Percentiles rank a stretch among this genome's conserved stretches.
These are phyloP conservation scores for Amphiduros pacificus DNA, from an alignment of 2,888 invertebrate species.

Conservation along the genomic window DNA sequence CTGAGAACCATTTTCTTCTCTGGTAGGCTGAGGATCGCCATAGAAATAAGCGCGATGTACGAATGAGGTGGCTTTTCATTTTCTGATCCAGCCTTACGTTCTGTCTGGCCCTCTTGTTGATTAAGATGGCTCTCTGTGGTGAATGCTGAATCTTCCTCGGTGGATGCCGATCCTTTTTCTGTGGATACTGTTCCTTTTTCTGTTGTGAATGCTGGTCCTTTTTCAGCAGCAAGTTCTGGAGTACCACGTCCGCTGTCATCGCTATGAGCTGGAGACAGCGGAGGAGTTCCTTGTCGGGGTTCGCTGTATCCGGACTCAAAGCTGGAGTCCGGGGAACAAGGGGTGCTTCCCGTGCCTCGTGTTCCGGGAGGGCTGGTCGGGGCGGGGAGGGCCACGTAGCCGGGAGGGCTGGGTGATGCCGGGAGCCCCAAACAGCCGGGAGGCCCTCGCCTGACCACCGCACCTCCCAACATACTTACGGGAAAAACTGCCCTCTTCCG, in stretches of 20 bases:
- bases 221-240: neutral
- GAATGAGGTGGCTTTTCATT: slow-evolving; percentile 53
- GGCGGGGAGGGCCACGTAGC: too few relatives aligned
- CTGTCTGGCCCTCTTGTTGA: neutral
- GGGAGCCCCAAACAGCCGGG: too few relatives aligned
- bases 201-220: neutral
- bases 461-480: too few relatives aligned
- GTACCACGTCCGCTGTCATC: slow-evolving; percentile 9
- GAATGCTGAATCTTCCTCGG: neutral
- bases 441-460: too few relatives aligned
- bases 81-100: neutral
- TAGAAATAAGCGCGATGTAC: slow-evolving; percentile 56
- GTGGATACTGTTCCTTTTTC: neutral
- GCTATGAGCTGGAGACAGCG: slow-evolving; percentile 1
- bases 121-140: too few relatives aligned
- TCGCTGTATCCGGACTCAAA: too few relatives aligned
- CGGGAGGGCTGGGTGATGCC: too few relatives aligned
- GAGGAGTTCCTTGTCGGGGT: too few relatives aligned
- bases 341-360: too few relatives aligned
- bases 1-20: slow-evolving; percentile 48
- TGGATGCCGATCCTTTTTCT: neutral
- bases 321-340: too few relatives aligned
- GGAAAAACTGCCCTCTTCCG: too few relatives aligned
- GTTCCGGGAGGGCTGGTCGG: too few relatives aligned
- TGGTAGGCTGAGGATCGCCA: slow-evolving; percentile 47